Evolutionary conservation across 2,888 invertebrate genomes (phyloP), one percentile per base, ranked within the genome.

Genomic region (Pammene aurita): DNA sequence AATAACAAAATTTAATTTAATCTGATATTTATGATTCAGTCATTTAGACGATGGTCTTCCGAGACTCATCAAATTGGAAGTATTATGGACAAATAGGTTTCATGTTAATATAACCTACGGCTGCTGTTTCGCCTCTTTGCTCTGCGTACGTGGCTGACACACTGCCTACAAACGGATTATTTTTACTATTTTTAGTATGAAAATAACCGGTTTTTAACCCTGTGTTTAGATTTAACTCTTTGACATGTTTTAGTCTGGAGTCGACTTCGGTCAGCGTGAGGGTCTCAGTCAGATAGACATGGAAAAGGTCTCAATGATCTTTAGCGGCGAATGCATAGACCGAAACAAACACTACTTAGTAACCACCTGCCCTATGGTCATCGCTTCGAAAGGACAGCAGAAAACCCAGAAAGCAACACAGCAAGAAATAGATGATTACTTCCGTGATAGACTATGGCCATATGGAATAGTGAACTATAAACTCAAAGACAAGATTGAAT

Each of bases 231-330:
- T 14, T 14, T 38, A 41, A 42, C 42, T 16, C 10, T 50, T 5
- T 41, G 1, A 16, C 2, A 46, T n/a, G 41, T 67, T 61, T 5
- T 64, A 88, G 88, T 42, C 76, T 2, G 83, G 81, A 10, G 52
- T 77, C 5, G 88, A 85, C 76, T 76, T 91, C 38, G 92, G 92
- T 0, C 92, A 92, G 77, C 85, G 92, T 5, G 85, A 88, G 64
- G 86, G 82, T 0, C 77, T 92, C 0, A 92, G 92, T 64, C 84
- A 85, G 73, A 75, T 80, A 14, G 92, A 92, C 70, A 72, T 87
- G 0, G 84, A 87, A 72, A 92, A 91, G 76, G 79, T 92, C 2
- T 73, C 79, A 34, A 72, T 82, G n/a, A 73, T 89, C 35, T 92
- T 82, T 66, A 83, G 86, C 2, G 73, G 72, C 1, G 89, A 91